Percentiles rank a stretch among this genome's conserved stretches.
phyloP scores from a whole-genome alignment of 92 coral and sea anemone species.

The Heliopora coerulea region DNA sequence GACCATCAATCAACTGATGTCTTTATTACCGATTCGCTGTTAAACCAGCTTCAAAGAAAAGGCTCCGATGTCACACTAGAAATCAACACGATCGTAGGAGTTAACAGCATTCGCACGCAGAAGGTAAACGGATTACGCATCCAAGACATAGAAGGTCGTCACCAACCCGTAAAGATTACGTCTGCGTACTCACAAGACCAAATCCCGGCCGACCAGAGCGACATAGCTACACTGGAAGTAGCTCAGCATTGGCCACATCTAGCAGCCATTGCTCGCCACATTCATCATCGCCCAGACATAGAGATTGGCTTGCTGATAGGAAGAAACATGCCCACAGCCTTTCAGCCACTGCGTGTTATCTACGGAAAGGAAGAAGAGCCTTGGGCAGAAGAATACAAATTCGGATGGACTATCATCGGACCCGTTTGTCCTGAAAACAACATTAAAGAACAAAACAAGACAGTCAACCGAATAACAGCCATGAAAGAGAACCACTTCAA shows the following conservation, averaged over 20 bases:
- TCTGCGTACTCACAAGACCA: constrained; percentile 44
- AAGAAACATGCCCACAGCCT: constrained; percentile 39
- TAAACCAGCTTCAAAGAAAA: constrained; percentile 28
- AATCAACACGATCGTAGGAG: not conserved
- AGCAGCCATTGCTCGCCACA: constrained; percentile 43
- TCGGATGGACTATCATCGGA: constrained; percentile 66
- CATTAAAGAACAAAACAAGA: not conserved
- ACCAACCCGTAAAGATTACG: not conserved
- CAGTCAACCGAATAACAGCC: too few relatives aligned
- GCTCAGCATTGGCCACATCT: constrained; percentile 51
- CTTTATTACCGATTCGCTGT: constrained; percentile 47
- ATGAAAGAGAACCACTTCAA: too few relatives aligned
- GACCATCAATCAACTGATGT: constrained; percentile 65
- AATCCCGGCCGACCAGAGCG: constrained; percentile 47
- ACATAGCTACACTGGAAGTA: constrained; percentile 40
- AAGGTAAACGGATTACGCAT: not conserved
- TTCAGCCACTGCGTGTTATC: constrained; percentile 48
- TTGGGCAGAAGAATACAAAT: constrained; percentile 65
- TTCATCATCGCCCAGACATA: too few relatives aligned
- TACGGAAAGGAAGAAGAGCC: constrained; percentile 60
- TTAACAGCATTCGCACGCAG: not conserved
- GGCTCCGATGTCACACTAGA: too few relatives aligned
- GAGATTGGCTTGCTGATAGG: constrained; percentile 58
- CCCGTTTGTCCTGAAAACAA: constrained; percentile 44
- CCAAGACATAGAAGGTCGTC: not conserved